phyloP scores from a whole-genome alignment of 2,797 vertebrate genomes.

The Smutsia temminckii region DNA sequence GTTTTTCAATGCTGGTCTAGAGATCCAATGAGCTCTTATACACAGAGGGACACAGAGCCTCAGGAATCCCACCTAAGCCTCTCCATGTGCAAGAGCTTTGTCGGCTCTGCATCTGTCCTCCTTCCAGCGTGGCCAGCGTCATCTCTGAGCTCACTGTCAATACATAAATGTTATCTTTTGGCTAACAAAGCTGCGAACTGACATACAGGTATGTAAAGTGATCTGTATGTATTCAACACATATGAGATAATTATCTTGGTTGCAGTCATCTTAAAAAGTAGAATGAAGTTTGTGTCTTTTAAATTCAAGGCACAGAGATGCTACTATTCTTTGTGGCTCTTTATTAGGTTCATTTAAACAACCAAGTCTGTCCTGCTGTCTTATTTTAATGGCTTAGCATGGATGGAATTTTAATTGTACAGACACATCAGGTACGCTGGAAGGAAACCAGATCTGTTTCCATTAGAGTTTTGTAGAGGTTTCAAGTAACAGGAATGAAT shows the following conservation, averaged over 20 bases:
- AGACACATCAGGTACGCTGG: constrained; percentile 67
- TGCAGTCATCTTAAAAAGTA: constrained; percentile 54
- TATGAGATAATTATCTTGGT: constrained; percentile 61
- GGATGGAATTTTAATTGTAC: constrained; percentile 78
- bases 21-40: neutral
- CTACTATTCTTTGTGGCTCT: constrained; percentile 48
- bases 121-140: neutral
- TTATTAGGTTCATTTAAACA: constrained; percentile 58
- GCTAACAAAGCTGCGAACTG: constrained; percentile 66
- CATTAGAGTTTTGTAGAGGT: constrained; percentile 55
- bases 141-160: constrained; percentile 55
- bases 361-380: constrained; percentile 53
- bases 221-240: constrained; percentile 52
- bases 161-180: constrained; percentile 52
- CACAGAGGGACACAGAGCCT: neutral
- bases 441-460: constrained; percentile 72
- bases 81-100: neutral
- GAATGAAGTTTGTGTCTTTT: constrained; percentile 2
- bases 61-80: neutral
- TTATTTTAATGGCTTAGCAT: constrained; percentile 66
- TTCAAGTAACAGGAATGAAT: constrained; percentile 57
- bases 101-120: constrained; percentile 5
- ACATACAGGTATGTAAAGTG: constrained; percentile 73
- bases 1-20: neutral
- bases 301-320: constrained; percentile 29